These are phyloP conservation scores for Troides oblongomaculatus DNA, from an alignment of 2,888 invertebrate species.

Conservation along the genomic window DNA sequence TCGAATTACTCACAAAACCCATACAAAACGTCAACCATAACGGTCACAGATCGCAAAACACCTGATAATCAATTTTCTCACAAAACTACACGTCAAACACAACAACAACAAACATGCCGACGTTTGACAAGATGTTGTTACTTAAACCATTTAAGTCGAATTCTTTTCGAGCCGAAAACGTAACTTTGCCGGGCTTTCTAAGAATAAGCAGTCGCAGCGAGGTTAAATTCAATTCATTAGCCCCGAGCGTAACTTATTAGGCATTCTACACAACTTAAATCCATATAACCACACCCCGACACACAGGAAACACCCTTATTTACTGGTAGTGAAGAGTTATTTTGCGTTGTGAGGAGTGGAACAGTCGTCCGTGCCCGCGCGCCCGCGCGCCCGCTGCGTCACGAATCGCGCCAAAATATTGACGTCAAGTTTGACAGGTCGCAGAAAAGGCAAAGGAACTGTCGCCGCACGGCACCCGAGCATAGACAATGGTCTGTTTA, in stretches of 20 bases:
- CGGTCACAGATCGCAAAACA: conserved; percentile 41
- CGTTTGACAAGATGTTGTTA: conserved; percentile 25
- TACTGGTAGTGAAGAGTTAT: conserved; percentile 23
- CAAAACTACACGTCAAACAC: conserved; percentile 49
- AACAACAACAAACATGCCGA: conserved; percentile 37
- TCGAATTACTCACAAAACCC: conserved; percentile 38
- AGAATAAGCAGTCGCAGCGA: conserved; percentile 47
- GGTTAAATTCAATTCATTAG: conserved; percentile 62
- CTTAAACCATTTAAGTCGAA: conserved; percentile 1
- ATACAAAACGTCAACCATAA: conserved; percentile 34
- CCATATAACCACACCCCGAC: conserved; percentile 14
- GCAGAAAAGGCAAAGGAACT: conserved; percentile 36
- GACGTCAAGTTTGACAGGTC: conserved; percentile 46
- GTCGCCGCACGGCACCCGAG: conserved; percentile 38
- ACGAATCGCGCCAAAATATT: conserved; percentile 70
- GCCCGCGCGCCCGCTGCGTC: conserved; percentile 57
- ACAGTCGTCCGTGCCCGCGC: neutral
- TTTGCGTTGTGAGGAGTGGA: conserved; percentile 24
- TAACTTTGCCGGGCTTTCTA: conserved; percentile 47
- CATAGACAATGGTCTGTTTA: conserved; percentile 44
- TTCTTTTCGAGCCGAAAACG: conserved; percentile 25
- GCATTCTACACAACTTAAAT: conserved; percentile 43
- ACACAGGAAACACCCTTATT: conserved; percentile 33
- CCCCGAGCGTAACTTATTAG: conserved; percentile 58
- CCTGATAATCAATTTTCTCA: conserved; percentile 68